These are phyloP conservation scores for Rhynchotus rufescens DNA, from an alignment of 2,797 vertebrate species.

Conservation along the genomic window DNA sequence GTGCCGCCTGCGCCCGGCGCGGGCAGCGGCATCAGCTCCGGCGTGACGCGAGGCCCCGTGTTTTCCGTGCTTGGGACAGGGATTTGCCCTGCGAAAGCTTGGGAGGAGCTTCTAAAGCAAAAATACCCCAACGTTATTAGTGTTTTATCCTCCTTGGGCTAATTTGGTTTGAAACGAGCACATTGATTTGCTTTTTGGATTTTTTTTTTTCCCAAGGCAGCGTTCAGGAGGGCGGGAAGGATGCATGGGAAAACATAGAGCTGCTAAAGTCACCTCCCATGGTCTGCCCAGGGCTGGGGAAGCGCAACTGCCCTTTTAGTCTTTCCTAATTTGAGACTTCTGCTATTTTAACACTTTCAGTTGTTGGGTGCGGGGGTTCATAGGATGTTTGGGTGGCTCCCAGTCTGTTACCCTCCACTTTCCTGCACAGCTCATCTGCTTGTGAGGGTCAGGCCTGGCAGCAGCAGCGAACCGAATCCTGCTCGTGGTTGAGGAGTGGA, in stretches of 20 bases:
- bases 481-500: background rate
- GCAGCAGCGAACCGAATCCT: background rate
- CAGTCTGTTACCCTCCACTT: background rate
- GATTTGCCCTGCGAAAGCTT: background rate
- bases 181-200: background rate
- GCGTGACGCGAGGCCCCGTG: background rate
- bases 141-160: fast-evolving
- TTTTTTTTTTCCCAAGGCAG: background rate
- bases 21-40: background rate
- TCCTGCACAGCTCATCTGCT: background rate
- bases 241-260: background rate
- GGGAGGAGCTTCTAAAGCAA: background rate
- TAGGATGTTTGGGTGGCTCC: background rate
- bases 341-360: background rate
- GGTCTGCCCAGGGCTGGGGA: background rate
- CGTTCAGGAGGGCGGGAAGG: background rate
- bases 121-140: background rate
- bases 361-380: background rate
- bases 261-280: background rate
- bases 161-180: fast-evolving
- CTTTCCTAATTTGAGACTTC: background rate
- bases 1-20: background rate
- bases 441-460: background rate
- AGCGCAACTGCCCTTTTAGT: background rate
- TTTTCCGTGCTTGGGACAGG: background rate